Evolutionary conservation across 2,888 invertebrate species (phyloP).

Genomic region (Hybos culiciformis): DNA sequence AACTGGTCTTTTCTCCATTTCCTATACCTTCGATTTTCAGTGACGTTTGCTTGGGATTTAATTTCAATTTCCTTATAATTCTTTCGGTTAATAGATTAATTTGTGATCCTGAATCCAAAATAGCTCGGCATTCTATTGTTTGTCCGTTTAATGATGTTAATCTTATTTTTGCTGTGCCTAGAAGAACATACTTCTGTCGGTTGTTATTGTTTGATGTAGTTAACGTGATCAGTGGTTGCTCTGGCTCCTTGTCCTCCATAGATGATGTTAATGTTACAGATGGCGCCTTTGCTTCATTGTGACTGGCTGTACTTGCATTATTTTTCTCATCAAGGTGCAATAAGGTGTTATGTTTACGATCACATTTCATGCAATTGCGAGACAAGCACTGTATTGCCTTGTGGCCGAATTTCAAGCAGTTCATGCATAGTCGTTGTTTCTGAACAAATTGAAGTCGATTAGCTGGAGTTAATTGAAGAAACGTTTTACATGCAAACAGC

Average conservation of each 20-base stretch:
- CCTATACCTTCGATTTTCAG: slow-evolving; percentile 4
- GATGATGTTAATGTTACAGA: slow-evolving; percentile 3
- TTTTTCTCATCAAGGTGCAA: too few relatives aligned
- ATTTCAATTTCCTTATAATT: slow-evolving; percentile 3
- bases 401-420: slow-evolving; percentile 4
- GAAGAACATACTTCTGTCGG: not conserved
- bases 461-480: not conserved
- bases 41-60: not conserved
- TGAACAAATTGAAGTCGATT: slow-evolving; percentile 2
- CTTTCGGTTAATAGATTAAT: slow-evolving; percentile 6
- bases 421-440: not conserved
- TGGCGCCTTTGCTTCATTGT: too few relatives aligned
- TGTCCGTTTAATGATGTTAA: slow-evolving; percentile 1
- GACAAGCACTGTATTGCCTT: slow-evolving; percentile 1
- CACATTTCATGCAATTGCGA: slow-evolving; percentile 4
- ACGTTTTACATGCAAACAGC: slow-evolving; percentile 6
- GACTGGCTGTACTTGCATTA: too few relatives aligned
- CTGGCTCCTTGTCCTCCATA: not conserved
- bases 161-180: not conserved
- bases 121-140: slow-evolving; percentile 1
- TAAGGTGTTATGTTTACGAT: too few relatives aligned
- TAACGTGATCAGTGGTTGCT: too few relatives aligned
- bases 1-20: not conserved
- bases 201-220: too few relatives aligned
- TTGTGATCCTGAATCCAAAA: slow-evolving; percentile 6